phyloP scores from a whole-genome alignment of 2,113 vertebrate species.

The Albula glossodonta region DNA sequence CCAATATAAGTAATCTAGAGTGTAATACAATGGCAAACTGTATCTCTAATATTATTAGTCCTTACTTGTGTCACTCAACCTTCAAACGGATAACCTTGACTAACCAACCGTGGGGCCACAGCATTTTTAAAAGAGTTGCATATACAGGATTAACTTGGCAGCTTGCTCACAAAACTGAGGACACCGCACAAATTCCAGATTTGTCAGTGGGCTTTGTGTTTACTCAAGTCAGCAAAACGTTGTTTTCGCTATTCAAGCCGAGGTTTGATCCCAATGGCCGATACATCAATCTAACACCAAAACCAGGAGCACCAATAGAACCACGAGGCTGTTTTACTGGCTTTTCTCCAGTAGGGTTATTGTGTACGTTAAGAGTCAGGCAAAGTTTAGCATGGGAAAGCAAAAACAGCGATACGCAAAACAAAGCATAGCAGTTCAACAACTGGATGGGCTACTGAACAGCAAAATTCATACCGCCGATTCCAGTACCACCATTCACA shows the following conservation, averaged over 20 bases:
- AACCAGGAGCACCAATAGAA: conserved; percentile 7
- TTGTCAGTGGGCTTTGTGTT: neutral
- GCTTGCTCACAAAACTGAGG: neutral
- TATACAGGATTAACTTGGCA: conserved; percentile 6
- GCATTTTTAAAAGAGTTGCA: conserved; percentile 17
- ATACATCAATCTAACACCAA: conserved; percentile 1
- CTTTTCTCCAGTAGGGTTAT: neutral
- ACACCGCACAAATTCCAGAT: neutral
- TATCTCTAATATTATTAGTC: conserved; percentile 1
- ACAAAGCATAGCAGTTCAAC: neutral
- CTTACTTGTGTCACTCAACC: conserved; percentile 1
- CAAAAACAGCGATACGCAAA: neutral
- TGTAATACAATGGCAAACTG: neutral
- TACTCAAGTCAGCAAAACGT: neutral
- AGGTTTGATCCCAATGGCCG: conserved; percentile 4
- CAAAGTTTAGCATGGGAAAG: conserved; percentile 7
- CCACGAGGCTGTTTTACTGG: conserved; percentile 10
- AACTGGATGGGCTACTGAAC: neutral
- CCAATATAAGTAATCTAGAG: neutral
- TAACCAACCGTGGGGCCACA: neutral
- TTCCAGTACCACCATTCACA: neutral
- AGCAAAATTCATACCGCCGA: neutral
- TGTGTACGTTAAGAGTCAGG: neutral
- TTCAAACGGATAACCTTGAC: conserved; percentile 28
- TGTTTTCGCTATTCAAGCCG: conserved; percentile 1